Base-by-base conservation (phyloP, 2,797 vertebrate genomes). In the Siniperca obscura region DNA sequence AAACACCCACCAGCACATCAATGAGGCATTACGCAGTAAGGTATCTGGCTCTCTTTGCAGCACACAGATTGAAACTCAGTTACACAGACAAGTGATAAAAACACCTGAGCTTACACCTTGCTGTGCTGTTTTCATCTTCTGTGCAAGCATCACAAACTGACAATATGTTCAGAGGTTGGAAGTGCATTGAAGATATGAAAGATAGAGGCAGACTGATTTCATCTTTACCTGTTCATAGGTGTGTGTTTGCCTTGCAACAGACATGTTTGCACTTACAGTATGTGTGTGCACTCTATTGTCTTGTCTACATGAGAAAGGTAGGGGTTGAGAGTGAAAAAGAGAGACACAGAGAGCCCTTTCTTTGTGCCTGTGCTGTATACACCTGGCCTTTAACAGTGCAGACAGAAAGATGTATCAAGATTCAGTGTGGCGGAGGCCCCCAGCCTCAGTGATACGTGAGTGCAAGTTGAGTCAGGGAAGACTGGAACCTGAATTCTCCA, bases 281-380 rank as follows among this genome's bases (percentile, higher is more conserved):
- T 70, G 46, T 42, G 16, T 10, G 8, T 53, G 60, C 12, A 9
- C 38, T 74, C 17, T 62, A 46, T 85, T 72, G 52, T 85, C 67
- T 70, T 38, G 73, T 60, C 52, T 66, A 53, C 56, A 55, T 36
- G 50, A 40, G 75, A 61, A 55, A 74, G 56, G 40, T 38, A 44
- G 17, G 40, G 75, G 19, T 5, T 70, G 34, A 72, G 66, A 83
- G 74, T 76, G 76, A 66, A 80, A 82, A 46, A 57, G 42, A 74
- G 81, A 56, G 25, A 62, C 64, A 90, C 82, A 87, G 85, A 84
- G 77, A 82, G 52, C 0, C 62, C 73, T 82, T 87, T 90, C 84
- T 78, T 77, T 81, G 64, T 64, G 34, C 48, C 19, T 1, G 25
- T 25, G 7, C 68, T 48, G 19, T 70, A 40, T 78, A 67, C 84